Percentiles rank a stretch among this genome's conserved stretches.
phyloP scores from a whole-genome alignment of 1,140 invertebrate species.

The Grapholita molesta region DNA sequence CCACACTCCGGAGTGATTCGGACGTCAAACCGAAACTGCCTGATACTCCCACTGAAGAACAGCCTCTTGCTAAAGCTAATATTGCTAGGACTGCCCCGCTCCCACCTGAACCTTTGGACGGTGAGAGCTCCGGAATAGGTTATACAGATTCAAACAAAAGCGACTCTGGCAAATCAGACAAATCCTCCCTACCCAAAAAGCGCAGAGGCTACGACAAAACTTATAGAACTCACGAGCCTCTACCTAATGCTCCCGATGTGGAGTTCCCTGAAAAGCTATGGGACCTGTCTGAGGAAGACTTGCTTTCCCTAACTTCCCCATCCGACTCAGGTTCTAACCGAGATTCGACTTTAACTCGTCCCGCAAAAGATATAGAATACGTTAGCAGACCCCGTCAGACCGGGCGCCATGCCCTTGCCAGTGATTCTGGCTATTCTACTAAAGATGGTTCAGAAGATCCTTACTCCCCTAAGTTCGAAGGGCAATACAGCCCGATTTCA shows the following conservation, averaged over 20 bases:
- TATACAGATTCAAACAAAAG: slow-evolving; percentile 67
- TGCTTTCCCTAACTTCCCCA: slow-evolving; percentile 77
- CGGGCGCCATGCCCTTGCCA: slow-evolving; percentile 73
- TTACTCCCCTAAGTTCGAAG: slow-evolving; percentile 58
- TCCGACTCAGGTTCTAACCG: slow-evolving; percentile 79
- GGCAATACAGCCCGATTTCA: slow-evolving; percentile 67
- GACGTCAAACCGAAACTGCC: slow-evolving; percentile 55
- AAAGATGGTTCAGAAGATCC: slow-evolving; percentile 67
- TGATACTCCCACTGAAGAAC: slow-evolving; percentile 58
- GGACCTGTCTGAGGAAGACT: slow-evolving; percentile 84
- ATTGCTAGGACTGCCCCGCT: slow-evolving; percentile 47
- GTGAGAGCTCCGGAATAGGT: slow-evolving; percentile 66
- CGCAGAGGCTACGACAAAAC: slow-evolving; percentile 86
- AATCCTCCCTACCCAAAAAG: slow-evolving; percentile 77
- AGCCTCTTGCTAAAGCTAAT: slow-evolving; percentile 37
- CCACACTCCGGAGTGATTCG: slow-evolving; percentile 55
- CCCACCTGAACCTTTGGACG: slow-evolving; percentile 49
- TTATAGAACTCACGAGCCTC: slow-evolving; percentile 89
- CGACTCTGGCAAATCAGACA: slow-evolving; percentile 64
- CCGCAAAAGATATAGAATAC: slow-evolving; percentile 80
- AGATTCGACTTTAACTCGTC: slow-evolving; percentile 73
- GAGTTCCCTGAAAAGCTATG: slow-evolving; percentile 90
- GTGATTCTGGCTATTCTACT: slow-evolving; percentile 73
- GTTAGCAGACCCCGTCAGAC: slow-evolving; percentile 71
- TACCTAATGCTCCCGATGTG: slow-evolving; percentile 84